Conservation (phyloP, 2,113 vertebrate genomes). For the Etheostoma cragini region DNA sequence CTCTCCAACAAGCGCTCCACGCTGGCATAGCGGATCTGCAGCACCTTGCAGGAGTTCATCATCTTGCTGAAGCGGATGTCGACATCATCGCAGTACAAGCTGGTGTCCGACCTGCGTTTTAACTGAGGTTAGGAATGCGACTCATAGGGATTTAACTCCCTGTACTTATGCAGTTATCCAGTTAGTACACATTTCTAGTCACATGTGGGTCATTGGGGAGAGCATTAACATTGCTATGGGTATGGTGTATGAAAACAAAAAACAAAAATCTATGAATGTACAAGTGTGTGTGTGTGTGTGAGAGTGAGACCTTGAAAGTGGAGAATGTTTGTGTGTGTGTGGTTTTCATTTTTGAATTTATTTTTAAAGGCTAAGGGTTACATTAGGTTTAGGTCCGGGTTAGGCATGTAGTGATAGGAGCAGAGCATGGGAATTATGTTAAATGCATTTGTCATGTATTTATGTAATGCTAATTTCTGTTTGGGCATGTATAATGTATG, state of each 20-base stretch:
- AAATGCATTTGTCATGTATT: slow-evolving; percentile 14
- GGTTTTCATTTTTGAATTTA: not conserved
- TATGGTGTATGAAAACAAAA: not conserved
- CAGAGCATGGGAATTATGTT: not conserved
- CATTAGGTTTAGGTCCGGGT: not conserved
- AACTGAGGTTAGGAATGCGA: slow-evolving; percentile 15
- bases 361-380: not conserved
- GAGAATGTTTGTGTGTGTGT: not conserved
- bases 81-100: slow-evolving; percentile 96
- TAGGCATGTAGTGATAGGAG: no score
- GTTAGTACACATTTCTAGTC: not conserved
- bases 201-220: not conserved
- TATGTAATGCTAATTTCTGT: slow-evolving; percentile 13
- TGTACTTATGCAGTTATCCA: not conserved
- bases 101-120: slow-evolving; percentile 91
- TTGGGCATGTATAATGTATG: slow-evolving; percentile 33
- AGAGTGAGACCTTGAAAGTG: no score
- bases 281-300: not conserved
- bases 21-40: slow-evolving; percentile 98
- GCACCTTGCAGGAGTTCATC: slow-evolving; percentile 99
- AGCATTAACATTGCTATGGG: not conserved
- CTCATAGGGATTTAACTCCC: slow-evolving; percentile 11
- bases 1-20: slow-evolving; percentile 94
- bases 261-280: not conserved
- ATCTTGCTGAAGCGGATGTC: slow-evolving; percentile 99